Conservation (phyloP, 2,888 invertebrate genomes). For the Drosophila emarginata region DNA sequence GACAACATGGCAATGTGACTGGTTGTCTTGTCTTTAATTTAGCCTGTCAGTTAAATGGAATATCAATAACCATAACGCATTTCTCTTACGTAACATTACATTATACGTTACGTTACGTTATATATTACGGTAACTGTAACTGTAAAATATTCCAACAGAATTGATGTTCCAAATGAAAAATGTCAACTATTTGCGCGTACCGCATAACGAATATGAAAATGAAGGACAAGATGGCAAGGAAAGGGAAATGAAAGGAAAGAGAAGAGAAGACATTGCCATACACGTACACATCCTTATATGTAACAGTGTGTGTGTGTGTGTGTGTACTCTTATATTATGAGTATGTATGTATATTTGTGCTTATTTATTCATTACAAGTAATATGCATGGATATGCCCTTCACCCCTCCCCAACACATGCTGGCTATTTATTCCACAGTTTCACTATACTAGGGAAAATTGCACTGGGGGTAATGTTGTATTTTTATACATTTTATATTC, state of each 20-base stretch:
- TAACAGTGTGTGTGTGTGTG: not conserved
- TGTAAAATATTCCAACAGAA: slow-evolving; percentile 60
- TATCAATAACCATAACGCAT: slow-evolving; percentile 57
- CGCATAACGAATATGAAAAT: slow-evolving; percentile 33
- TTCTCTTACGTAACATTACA: not conserved
- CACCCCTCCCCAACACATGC: not conserved
- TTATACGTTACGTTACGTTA: slow-evolving; percentile 2
- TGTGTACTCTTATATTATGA: no score
- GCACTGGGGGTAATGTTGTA: slow-evolving; percentile 52
- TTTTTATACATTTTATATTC: slow-evolving; percentile 68
- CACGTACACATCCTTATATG: not conserved
- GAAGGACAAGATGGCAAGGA: not conserved
- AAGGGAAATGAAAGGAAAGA: not conserved
- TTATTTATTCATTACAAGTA: slow-evolving; percentile 73
- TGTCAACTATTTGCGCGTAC: slow-evolving; percentile 67
- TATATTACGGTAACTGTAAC: slow-evolving; percentile 20
- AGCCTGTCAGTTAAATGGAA: slow-evolving; percentile 18
- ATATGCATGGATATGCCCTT: slow-evolving; percentile 43
- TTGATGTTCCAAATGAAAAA: slow-evolving; percentile 77
- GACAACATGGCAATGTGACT: slow-evolving; percentile 5
- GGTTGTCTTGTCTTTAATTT: slow-evolving; percentile 39
- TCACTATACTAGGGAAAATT: not conserved
- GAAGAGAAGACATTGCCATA: not conserved
- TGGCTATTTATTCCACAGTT: not conserved
- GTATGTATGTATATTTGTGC: slow-evolving; percentile 42